Evolutionary conservation across 2,113 vertebrate species (phyloP).

Genomic region (Zosterops borbonicus): DNA sequence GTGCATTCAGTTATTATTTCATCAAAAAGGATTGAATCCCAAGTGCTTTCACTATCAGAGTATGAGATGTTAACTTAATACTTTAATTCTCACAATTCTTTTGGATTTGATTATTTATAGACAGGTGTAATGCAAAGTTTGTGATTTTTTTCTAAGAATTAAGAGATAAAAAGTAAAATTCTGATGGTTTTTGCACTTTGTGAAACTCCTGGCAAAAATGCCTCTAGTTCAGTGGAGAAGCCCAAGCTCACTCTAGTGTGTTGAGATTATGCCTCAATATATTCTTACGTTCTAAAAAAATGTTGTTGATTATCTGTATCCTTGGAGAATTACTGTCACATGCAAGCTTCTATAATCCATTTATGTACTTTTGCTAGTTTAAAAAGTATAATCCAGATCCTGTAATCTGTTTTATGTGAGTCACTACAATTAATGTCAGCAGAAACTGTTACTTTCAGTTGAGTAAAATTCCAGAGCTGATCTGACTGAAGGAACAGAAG

Average conservation of each 20-base stretch:
- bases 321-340: neutral
- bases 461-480: neutral
- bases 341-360: neutral
- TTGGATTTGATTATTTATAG: neutral
- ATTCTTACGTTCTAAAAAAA: neutral
- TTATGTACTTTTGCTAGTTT: neutral
- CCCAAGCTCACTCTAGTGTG: neutral
- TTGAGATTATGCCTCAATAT: neutral
- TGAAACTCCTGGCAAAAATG: neutral
- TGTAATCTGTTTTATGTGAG: neutral
- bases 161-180: neutral
- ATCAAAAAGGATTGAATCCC: neutral
- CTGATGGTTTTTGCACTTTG: neutral
- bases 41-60: neutral
- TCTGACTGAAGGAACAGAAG: neutral
- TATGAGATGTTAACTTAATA: neutral
- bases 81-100: neutral
- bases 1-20: neutral
- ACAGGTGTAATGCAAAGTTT: neutral
- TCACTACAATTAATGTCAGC: neutral
- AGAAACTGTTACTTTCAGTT: neutral
- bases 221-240: neutral
- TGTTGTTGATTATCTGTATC: neutral
- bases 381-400: neutral
- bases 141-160: neutral